These are phyloP conservation scores for Harmothoe impar DNA, from an alignment of 2,888 invertebrate genomes.

Conservation along the genomic window DNA sequence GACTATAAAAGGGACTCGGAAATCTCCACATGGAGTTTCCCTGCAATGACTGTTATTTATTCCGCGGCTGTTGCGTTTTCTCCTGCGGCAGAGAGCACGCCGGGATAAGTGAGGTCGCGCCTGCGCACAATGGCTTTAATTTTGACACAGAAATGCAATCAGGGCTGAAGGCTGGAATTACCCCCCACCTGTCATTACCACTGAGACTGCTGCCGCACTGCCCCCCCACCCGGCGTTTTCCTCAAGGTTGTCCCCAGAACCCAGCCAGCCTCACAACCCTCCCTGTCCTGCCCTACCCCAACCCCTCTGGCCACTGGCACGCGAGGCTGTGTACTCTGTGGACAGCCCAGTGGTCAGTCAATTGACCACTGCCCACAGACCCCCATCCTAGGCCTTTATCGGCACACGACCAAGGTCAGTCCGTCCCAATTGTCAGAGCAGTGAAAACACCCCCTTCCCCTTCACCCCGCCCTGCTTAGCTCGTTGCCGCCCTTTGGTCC, in stretches of 20 bases:
- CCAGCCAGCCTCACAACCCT: neutral
- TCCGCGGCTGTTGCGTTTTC: constrained; percentile 5
- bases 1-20: no score
- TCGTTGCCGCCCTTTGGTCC: neutral
- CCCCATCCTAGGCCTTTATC: neutral
- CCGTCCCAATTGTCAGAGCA: neutral
- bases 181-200: constrained; percentile 5
- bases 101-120: constrained; percentile 15
- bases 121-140: constrained; percentile 26
- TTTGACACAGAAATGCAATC: constrained; percentile 28
- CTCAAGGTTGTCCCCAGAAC: neutral
- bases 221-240: neutral
- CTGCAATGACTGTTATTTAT: constrained; percentile 6
- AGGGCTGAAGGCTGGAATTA: constrained; percentile 12
- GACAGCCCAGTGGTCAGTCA: neutral
- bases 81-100: neutral
- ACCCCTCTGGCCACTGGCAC: neutral
- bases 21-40: neutral
- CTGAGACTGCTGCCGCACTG: neutral
- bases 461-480: neutral
- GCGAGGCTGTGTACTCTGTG: neutral
- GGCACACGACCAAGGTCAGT: neutral
- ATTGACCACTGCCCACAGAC: neutral
- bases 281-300: neutral
- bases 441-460: neutral